Conservation (phyloP, 2,113 vertebrate genomes). For the Bubalus kerabau region DNA sequence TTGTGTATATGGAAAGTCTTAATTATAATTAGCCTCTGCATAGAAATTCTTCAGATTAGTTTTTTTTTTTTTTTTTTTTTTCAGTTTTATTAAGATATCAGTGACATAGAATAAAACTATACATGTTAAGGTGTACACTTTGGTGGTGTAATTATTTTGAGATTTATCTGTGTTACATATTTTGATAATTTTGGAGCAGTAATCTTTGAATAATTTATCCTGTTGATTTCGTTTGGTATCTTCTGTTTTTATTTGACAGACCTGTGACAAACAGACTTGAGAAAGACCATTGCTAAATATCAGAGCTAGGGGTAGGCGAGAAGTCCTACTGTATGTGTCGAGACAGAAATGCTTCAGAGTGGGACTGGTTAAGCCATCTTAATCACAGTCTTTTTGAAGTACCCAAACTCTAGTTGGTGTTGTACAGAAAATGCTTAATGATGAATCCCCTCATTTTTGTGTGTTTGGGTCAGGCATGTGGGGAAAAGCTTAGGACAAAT, state of each 20-base stretch:
- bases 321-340: not conserved
- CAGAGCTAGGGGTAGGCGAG: not conserved
- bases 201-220: not conserved
- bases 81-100: not conserved
- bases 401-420: not conserved
- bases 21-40: not conserved
- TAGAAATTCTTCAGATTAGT: not conserved
- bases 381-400: constrained; percentile 12
- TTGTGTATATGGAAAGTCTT: not conserved
- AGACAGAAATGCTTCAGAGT: not conserved
- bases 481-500: not conserved
- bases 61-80: not conserved
- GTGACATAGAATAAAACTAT: not conserved
- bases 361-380: not conserved
- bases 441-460: not conserved
- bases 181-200: not conserved
- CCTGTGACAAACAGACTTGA: not conserved
- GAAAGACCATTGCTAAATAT: not conserved
- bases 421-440: not conserved
- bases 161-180: not conserved
- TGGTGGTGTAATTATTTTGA: not conserved
- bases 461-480: not conserved
- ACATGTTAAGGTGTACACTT: not conserved
- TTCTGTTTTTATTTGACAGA: not conserved
- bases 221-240: not conserved